Evolutionary conservation across 92 coral and sea anemone species (phyloP), one percentile per base, ranked within the genome.

Genomic region (Parazoanthus swiftii): DNA sequence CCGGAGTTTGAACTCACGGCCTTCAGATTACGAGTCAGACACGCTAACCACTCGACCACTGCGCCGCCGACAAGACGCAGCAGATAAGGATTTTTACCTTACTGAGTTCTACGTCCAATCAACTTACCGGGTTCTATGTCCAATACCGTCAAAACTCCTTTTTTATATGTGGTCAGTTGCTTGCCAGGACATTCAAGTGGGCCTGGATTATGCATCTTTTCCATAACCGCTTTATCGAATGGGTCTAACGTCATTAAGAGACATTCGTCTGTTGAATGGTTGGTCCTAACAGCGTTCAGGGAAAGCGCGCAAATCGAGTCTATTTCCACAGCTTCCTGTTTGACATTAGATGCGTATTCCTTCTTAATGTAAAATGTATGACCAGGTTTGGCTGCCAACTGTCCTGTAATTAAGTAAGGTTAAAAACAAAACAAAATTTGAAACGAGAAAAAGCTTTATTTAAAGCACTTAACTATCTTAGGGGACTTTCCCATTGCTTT

Each of bases 241-340:
- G 98, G 98, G 83, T 96, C 94, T 85, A 94, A 89, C 80, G 88
- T 92, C 3, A 97, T 91, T 38, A 96, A 54, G 38, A 70, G 92
- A 86, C 98, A 96, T 59, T 85, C 93, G 46, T 88, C 91, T 29
- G 91, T 59, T 1, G 48, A 35, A 68, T 81, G 77, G 37, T 86
- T 70, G 1, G 77, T 37, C 48, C 15, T 58, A 3, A 26, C 79
- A 50, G 85, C 81, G 20, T 87, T 90, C 18, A 89, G 80, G 37
- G 87, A 89, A 33, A 93, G 90, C 4, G 93, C 95, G 46, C 98
- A 96, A 65, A 77, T 54, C 83, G 81, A 77, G 80, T 81, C 79
- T 81, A 86, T n/a, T 51, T 89, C 78, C 81, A 92, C 39, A 63
- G 66, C 83, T 25, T 66, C 48, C n/a, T 74, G 76, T 13, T 18